Evolutionary conservation across 2,888 invertebrate species (phyloP), one percentile per base, ranked within the genome.

Genomic region (Crossocerus cetratus): DNA sequence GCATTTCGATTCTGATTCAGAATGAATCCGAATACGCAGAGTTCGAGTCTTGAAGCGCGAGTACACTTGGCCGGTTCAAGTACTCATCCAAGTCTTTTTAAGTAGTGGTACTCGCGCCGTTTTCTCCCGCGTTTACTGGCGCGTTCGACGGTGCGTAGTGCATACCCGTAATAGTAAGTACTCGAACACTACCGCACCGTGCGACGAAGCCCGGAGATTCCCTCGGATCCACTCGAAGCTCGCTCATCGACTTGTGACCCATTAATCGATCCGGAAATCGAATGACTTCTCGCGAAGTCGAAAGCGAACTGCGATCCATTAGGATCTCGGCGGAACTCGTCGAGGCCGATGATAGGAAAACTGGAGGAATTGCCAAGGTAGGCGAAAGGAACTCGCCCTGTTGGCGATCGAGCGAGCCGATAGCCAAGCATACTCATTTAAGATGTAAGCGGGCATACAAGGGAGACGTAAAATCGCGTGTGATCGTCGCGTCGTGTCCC

Each of bases 11-110:
- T 21, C 21, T 14, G 14, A 21, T 22, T 21, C 73, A n/a, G 0
- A 43, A 65, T 43, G 69, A n/a, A n/a, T n/a, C n/a, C n/a, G n/a
- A n/a, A n/a, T n/a, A n/a, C n/a, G n/a, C n/a, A n/a, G n/a, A n/a
- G n/a, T 74, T 32, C 70, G 74, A 70, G 45, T 4, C 45, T 23
- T 13, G 3, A 18, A 22, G 14, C 11, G 13, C 49, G 49, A 49
- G 16, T 49, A 32, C 43, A 13, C 16, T 16, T 49, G 14, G 16
- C 3, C 3, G n/a, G 13, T n/a, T 16, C 14, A 49, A 49, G 16
- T 49, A 49, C 14, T 49, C 49, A 16, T 32, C 32, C 8, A 32
- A 32, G 8, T 32, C 32, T 32, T 32, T 32, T 14, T 49, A 49
- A 5, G 1, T 49, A 14, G 11, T 16, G 11, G n/a, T 11, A 13